These are phyloP conservation scores for Axinella damicornis DNA, from an alignment of 37 sponge, comb jelly and placozoan species.

Conservation along the genomic window DNA sequence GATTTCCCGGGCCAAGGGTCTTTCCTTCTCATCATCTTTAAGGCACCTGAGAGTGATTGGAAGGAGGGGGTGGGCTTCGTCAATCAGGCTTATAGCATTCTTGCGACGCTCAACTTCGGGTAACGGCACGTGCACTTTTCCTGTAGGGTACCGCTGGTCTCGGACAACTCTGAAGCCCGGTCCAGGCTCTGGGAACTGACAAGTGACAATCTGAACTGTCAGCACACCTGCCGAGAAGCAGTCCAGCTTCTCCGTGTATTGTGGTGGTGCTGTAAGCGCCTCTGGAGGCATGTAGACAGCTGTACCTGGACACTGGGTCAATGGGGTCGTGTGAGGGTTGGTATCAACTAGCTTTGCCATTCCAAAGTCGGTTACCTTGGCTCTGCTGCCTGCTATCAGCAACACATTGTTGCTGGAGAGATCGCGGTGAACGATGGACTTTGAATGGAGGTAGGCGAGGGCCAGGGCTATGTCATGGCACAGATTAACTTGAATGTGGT, in stretches of 20 bases:
- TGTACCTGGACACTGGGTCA: slow-evolving; percentile 30
- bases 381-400: not conserved
- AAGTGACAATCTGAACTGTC: not conserved
- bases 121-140: no score
- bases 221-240: slow-evolving; percentile 17
- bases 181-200: not conserved
- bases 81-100: not conserved
- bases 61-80: not conserved
- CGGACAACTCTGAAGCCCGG: not conserved
- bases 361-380: slow-evolving; percentile 10
- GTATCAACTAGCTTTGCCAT: not conserved
- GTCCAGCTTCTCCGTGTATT: slow-evolving; percentile 9
- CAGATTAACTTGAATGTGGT: not conserved
- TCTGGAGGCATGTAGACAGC: slow-evolving; percentile 26
- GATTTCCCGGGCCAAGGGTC: not conserved
- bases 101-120: not conserved
- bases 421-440: not conserved
- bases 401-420: slow-evolving; percentile 6
- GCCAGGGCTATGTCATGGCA: not conserved
- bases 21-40: not conserved
- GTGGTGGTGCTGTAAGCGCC: not conserved
- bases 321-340: not conserved
- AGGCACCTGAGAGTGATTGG: slow-evolving; percentile 9
- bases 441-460: slow-evolving; percentile 4
- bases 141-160: not conserved